Evolutionary conservation across 2,113 vertebrate species (phyloP).

Genomic region (Podarcis cretensis): DNA sequence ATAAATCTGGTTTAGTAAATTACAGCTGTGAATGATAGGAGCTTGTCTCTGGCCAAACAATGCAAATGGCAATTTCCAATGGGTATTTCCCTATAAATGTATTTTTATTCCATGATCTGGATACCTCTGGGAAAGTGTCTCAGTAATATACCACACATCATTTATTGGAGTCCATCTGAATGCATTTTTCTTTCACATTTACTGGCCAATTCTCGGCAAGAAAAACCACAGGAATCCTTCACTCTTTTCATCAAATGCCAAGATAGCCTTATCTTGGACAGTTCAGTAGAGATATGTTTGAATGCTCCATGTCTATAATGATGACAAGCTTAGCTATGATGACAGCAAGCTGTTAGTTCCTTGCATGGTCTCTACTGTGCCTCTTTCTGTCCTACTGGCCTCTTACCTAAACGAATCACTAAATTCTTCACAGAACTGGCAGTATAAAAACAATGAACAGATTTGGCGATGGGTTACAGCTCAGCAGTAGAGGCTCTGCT

Average conservation of each 20-base stretch:
- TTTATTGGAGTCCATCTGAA: slow-evolving; percentile 37
- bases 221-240: slow-evolving; percentile 68
- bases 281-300: slow-evolving; percentile 66
- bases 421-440: neutral
- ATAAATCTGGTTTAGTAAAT: neutral
- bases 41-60: slow-evolving; percentile 37
- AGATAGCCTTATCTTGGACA: slow-evolving; percentile 67
- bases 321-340: slow-evolving; percentile 56
- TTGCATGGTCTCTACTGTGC: slow-evolving; percentile 46
- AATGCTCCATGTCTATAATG: slow-evolving; percentile 63
- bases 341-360: slow-evolving; percentile 31
- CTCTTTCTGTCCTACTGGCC: slow-evolving; percentile 38
- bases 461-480: neutral
- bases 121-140: slow-evolving; percentile 44
- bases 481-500: neutral
- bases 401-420: neutral
- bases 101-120: slow-evolving; percentile 55
- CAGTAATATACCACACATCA: slow-evolving; percentile 59
- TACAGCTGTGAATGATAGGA: neutral
- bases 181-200: slow-evolving; percentile 46
- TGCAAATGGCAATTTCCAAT: slow-evolving; percentile 46
- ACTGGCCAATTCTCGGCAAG: slow-evolving; percentile 56
- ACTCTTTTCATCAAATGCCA: slow-evolving; percentile 66
- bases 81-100: slow-evolving; percentile 52
- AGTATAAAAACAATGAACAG: fast-evolving